Evolutionary conservation across 2,113 vertebrate genomes (phyloP).

Genomic region (Todiramphus saurophagus): DNA sequence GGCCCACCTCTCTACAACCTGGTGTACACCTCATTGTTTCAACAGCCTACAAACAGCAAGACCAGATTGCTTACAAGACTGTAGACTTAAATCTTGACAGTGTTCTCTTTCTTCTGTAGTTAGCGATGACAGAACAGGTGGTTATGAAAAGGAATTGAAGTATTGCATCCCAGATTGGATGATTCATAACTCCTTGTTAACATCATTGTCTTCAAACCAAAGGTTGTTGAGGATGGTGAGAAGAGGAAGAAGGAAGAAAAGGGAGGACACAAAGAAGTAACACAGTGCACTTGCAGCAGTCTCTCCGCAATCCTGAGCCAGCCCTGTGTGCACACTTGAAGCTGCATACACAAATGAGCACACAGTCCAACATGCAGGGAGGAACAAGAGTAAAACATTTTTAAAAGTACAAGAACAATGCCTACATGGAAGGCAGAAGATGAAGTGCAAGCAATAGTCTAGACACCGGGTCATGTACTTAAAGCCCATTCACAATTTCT

Average conservation of each 20-base stretch:
- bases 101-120: slow-evolving; percentile 4
- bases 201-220: background rate
- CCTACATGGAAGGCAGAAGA: background rate
- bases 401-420: background rate
- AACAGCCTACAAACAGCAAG: background rate
- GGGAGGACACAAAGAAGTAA: background rate
- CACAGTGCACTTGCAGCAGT: background rate
- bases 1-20: background rate
- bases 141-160: slow-evolving; percentile 6
- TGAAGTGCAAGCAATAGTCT: background rate
- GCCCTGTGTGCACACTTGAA: background rate
- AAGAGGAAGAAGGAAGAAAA: slow-evolving; percentile 3
- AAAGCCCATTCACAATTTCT: slow-evolving; percentile 24
- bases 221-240: background rate
- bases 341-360: background rate
- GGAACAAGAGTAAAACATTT: background rate
- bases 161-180: slow-evolving; percentile 11
- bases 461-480: background rate
- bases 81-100: background rate
- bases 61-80: background rate
- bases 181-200: background rate
- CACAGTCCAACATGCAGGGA: background rate
- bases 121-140: slow-evolving; percentile 15
- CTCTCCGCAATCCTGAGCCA: background rate
- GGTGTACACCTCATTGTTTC: background rate